Percentiles rank a stretch among this genome's conserved stretches.
phyloP scores from a whole-genome alignment of 2,113 vertebrate genomes.

The Oryzias javanicus region DNA sequence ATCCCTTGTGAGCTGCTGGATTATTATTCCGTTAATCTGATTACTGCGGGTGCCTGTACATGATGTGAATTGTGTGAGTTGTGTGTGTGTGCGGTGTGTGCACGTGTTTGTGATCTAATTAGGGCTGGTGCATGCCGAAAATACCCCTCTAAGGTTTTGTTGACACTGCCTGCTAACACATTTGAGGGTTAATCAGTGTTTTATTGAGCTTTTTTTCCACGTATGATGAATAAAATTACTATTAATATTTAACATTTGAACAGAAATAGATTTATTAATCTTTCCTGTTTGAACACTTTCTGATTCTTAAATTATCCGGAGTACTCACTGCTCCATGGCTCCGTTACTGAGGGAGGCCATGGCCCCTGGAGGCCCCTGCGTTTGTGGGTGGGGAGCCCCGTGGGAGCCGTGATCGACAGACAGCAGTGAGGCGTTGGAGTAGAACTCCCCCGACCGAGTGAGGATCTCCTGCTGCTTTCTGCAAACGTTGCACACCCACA shows the following conservation, averaged over 20 bases:
- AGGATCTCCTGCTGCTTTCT: constrained; percentile 98
- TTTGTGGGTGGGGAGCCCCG: constrained; percentile 11
- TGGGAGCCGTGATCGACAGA: constrained; percentile 4
- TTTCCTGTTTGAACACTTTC: too few species aligned
- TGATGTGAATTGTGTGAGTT: background rate
- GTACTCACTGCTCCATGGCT: constrained; percentile 37
- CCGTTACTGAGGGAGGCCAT: constrained; percentile 37
- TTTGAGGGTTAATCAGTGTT: background rate
- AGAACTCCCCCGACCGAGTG: constrained; percentile 89
- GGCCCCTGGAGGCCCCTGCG: constrained; percentile 11
- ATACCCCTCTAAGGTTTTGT: background rate
- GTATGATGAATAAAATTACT: background rate
- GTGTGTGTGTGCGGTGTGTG: background rate
- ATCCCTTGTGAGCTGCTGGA: constrained; percentile 40
- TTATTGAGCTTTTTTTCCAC: background rate
- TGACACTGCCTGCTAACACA: constrained; percentile 1
- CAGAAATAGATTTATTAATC: too few species aligned
- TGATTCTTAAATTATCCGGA: too few species aligned
- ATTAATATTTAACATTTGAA: background rate
- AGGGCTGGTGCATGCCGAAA: background rate
- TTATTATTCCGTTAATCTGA: constrained; percentile 55
- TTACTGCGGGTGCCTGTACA: constrained; percentile 20
- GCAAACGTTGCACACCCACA: constrained; percentile 98
- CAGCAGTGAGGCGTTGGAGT: constrained; percentile 2
- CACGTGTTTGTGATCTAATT: constrained; percentile 4